These are phyloP conservation scores for Sipha maydis DNA, from an alignment of 2,888 invertebrate genomes.

Conservation along the genomic window DNA sequence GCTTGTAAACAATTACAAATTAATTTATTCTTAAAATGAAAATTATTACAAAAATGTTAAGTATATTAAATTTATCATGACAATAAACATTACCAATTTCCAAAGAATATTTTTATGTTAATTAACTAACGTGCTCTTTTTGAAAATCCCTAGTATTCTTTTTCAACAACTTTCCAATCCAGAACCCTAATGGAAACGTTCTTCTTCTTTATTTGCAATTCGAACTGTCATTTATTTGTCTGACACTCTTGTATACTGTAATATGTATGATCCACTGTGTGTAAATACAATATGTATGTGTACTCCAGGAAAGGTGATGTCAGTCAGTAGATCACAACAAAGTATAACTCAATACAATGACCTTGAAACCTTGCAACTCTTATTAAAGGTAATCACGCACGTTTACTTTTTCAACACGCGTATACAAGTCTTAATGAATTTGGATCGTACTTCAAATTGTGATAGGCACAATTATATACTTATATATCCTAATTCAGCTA, in stretches of 20 bases:
- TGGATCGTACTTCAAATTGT: not conserved
- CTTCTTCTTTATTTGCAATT: conserved; percentile 33
- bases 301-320: conserved; percentile 50
- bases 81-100: not conserved
- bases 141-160: conserved; percentile 37
- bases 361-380: conserved; percentile 38
- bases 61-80: not conserved
- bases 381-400: not conserved
- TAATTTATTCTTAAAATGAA: not conserved
- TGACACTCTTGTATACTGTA: not conserved
- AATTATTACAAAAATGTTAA: not conserved
- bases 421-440: not conserved
- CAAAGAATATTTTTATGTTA: not conserved
- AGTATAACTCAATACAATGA: conserved; percentile 10
- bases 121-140: not conserved
- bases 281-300: not conserved
- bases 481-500: not conserved
- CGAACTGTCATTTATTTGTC: conserved; percentile 36
- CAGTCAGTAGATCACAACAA: conserved; percentile 60
- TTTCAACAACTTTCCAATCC: conserved; percentile 54
- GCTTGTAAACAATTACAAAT: not conserved
- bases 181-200: conserved; percentile 38
- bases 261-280: not conserved
- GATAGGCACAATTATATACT: not conserved
- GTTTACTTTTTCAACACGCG: not conserved